Evolutionary conservation across 2,113 vertebrate genomes (phyloP).

Genomic region (Heliornis fulica): DNA sequence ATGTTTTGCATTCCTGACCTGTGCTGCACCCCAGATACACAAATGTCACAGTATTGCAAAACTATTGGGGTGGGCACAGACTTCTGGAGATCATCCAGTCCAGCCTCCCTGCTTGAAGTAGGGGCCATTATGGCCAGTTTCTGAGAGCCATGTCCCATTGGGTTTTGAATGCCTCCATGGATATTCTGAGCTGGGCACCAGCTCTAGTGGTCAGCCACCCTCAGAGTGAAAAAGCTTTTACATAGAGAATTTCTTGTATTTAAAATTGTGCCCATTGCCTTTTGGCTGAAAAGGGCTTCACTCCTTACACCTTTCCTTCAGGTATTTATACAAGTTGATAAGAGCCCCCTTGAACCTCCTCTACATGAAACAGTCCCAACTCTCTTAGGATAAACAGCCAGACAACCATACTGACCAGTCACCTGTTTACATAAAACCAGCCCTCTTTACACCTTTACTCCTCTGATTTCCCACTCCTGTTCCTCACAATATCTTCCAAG

Average conservation of each 20-base stretch:
- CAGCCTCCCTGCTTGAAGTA: background rate
- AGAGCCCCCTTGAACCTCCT: background rate
- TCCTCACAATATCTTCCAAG: background rate
- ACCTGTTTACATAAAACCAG: background rate
- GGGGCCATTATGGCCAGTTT: fast-evolving
- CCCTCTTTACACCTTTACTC: background rate
- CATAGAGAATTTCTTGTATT: background rate
- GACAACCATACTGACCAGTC: background rate
- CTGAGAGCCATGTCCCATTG: background rate
- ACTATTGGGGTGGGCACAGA: background rate
- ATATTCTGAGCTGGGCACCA: background rate
- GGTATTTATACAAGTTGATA: background rate
- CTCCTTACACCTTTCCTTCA: background rate
- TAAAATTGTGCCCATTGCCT: background rate
- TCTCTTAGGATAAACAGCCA: background rate
- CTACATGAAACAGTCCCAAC: background rate
- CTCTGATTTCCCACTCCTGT: background rate
- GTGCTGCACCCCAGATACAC: background rate
- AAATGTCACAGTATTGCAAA: background rate
- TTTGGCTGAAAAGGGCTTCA: background rate
- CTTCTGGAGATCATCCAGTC: background rate
- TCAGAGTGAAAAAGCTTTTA: background rate
- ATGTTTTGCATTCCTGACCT: background rate
- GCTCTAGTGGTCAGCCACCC: background rate
- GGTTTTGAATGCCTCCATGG: background rate